Conservation (phyloP, 64 coral and sea anemone species). For the Platygyra sinensis region DNA sequence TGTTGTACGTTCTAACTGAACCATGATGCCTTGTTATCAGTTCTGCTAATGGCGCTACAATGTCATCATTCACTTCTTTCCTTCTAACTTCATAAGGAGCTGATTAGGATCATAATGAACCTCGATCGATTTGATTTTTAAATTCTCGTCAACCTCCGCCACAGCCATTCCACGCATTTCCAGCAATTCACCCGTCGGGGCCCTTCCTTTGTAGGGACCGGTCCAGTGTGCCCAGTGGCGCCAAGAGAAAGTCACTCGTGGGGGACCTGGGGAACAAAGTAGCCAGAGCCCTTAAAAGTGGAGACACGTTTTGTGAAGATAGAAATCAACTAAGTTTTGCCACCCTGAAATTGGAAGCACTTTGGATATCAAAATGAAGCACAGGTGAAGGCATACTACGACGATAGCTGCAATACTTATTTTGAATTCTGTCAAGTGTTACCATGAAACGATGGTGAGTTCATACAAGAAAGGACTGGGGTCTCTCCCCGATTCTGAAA, state of each 20-base stretch:
- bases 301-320: too few relatives aligned
- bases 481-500: too few relatives aligned
- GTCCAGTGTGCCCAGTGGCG: slow-evolving; percentile 82
- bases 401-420: too few relatives aligned
- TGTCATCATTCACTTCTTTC: background rate
- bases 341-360: too few relatives aligned
- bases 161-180: slow-evolving; percentile 65
- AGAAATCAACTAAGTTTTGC: too few relatives aligned
- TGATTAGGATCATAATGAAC: slow-evolving; percentile 78
- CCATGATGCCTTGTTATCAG: background rate
- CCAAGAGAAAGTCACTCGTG: slow-evolving; percentile 70
- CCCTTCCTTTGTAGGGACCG: slow-evolving; percentile 59
- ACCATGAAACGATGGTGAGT: too few relatives aligned
- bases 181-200: slow-evolving; percentile 60
- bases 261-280: slow-evolving; percentile 12
- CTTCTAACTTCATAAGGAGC: slow-evolving; percentile 68
- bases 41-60: background rate
- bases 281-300: background rate
- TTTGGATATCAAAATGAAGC: too few relatives aligned
- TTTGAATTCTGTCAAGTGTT: too few relatives aligned
- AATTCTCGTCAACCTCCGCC: slow-evolving; percentile 67
- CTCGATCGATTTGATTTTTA: slow-evolving; percentile 71
- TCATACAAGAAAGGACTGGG: too few relatives aligned
- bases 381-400: too few relatives aligned
- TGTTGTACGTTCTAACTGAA: too few relatives aligned